Evolutionary conservation across 2,888 invertebrate genomes (phyloP), one percentile per base, ranked within the genome.

Genomic region (Galerucella nymphaeae): DNA sequence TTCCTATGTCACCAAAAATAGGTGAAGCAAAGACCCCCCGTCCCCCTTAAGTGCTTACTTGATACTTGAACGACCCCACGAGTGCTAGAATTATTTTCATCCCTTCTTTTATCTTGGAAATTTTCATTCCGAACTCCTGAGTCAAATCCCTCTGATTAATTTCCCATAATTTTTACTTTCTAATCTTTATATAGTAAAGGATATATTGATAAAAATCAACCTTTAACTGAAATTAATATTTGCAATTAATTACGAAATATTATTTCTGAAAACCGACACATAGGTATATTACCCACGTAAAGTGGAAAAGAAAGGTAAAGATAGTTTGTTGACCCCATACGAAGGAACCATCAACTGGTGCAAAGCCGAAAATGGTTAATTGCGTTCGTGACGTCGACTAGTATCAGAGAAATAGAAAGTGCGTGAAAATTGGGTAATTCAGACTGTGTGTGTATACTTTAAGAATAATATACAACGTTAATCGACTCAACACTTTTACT

Each of bases 391-490:
- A 76, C 79, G 76, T 78, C 45, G 45, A 13, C 45, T 75, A 70
- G 30, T 67, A 42, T 50, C 66, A 75, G 75, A 74, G 78, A 79
- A 80, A 77, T 80, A 80, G 80, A 80, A 80, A 80, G 80, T 80
- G 79, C 79, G 78, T 79, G 77, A 79, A 80, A 80, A 79, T 79
- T 76, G 77, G 77, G 76, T 77, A 78, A 80, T 79, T 79, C 75
- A 77, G 75, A 59, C 45, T 30, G 59, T 62, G 38, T 61, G 42
- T 23, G n/a, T 61, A 65, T 70, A 57, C 55, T n/a, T 63, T 64
- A 57, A 45, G 42, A 62, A 62, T 67, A 61, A 65, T 65, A 67
- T 68, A 38, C 30, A 59, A 20, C 61, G 55, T 58, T 74, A 77
- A 75, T 57, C 67, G 66, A 57, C 72, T 74, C 73, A 76, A 68